phyloP scores from a whole-genome alignment of 1,140 invertebrate genomes.

The Hyles euphorbiae region DNA sequence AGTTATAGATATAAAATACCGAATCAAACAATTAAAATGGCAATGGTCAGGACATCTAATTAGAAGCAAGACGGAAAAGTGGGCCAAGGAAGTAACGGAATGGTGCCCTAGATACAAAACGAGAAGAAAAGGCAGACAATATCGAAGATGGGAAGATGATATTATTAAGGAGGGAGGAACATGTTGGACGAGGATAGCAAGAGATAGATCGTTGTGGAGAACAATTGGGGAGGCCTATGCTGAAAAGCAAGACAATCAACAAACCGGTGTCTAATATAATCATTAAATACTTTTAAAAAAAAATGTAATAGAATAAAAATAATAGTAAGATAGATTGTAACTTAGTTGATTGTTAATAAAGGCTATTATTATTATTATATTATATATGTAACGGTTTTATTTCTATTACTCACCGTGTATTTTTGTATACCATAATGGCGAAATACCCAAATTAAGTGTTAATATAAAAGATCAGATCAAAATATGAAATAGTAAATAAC shows the following conservation, averaged over 20 bases:
- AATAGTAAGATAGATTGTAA: no score
- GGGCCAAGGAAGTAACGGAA: slow-evolving; percentile 13
- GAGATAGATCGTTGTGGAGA: neutral
- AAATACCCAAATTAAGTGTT: no score
- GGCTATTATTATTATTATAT: no score
- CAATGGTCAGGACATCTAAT: slow-evolving; percentile 11
- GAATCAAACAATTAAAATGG: slow-evolving; percentile 17
- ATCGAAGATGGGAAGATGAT: slow-evolving; percentile 18
- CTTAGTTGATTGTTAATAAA: no score
- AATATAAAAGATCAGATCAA: no score
- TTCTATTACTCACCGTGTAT: no score
- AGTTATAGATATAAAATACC: slow-evolving; percentile 12
- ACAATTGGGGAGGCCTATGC: slow-evolving; percentile 12
- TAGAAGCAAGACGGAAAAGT: slow-evolving; percentile 10
- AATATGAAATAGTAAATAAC: no score
- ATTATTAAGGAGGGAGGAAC: neutral
- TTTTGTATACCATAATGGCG: no score
- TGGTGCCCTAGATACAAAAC: slow-evolving; percentile 16
- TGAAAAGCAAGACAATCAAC: slow-evolving; percentile 7
- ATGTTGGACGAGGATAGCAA: slow-evolving; percentile 1
- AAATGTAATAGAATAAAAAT: no score
- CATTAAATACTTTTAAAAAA: no score
- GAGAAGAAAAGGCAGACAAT: slow-evolving; percentile 12
- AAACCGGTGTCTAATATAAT: no score
- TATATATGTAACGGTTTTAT: no score